These are phyloP conservation scores for Pseudolaguvia tuberculata DNA, from an alignment of 2,113 vertebrate genomes.

Conservation along the genomic window DNA sequence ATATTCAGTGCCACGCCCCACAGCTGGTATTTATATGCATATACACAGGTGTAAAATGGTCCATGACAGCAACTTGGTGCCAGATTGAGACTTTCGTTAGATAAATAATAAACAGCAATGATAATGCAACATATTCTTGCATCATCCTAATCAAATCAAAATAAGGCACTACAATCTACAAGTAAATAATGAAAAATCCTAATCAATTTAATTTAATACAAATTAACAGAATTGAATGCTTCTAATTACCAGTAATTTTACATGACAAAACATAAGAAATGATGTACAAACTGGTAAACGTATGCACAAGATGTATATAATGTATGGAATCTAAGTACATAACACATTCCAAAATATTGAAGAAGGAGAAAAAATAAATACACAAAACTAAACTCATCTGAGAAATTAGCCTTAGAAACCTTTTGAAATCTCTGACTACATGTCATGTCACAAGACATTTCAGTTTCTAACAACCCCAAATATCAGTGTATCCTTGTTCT, in stretches of 20 bases:
- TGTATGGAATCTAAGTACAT: too few species aligned
- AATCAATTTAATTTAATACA: background rate
- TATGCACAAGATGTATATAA: too few species aligned
- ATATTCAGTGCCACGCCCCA: conserved; percentile 33
- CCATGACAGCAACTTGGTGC: background rate
- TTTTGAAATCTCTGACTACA: background rate
- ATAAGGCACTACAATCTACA: background rate
- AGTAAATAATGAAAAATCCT: background rate
- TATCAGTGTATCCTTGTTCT: background rate
- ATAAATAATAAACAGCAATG: background rate
- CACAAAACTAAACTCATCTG: background rate
- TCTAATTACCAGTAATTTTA: too few species aligned
- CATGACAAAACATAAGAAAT: too few species aligned
- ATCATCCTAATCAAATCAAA: background rate
- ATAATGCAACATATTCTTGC: background rate
- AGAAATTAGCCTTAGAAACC: background rate
- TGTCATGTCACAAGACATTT: background rate
- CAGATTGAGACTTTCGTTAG: background rate
- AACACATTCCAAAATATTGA: too few species aligned
- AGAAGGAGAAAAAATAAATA: too few species aligned
- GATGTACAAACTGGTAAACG: too few species aligned
- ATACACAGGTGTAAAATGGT: background rate
- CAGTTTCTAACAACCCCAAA: background rate
- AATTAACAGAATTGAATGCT: too few species aligned
- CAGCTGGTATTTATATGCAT: background rate